These are phyloP conservation scores for Euura saliciscinereae DNA, from an alignment of 1,140 invertebrate species.

Conservation along the genomic window DNA sequence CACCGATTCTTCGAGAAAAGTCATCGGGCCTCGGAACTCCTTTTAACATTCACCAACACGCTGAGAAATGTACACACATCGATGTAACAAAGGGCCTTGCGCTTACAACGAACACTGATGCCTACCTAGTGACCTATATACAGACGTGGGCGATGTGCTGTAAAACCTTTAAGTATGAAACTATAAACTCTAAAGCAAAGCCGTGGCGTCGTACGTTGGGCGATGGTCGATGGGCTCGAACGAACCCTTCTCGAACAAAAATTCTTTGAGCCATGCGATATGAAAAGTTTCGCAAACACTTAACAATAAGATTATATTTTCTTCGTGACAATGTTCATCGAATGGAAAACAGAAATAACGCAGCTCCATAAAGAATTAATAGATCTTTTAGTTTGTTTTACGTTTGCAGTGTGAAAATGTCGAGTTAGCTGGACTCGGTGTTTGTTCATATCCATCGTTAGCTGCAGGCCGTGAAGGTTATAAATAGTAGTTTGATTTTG, in stretches of 20 bases:
- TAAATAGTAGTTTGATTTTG: conserved; percentile 56
- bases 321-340: too few relatives aligned
- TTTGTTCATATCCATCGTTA: conserved; percentile 7
- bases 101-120: conserved; percentile 4
- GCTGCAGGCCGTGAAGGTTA: conserved; percentile 35
- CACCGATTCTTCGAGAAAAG: too few relatives aligned
- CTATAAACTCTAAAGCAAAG: neutral
- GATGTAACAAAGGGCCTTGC: conserved; percentile 27
- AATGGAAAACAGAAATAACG: too few relatives aligned
- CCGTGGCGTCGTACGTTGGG: neutral
- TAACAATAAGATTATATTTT: too few relatives aligned
- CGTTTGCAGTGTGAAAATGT: neutral
- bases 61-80: neutral
- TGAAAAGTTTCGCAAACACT: too few relatives aligned
- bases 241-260: neutral
- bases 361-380: neutral
- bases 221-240: neutral
- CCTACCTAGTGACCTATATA: conserved; percentile 38
- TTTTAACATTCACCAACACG: neutral
- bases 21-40: neutral
- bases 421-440: neutral
- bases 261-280: neutral
- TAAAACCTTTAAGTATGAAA: neutral
- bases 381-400: neutral
- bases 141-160: conserved; percentile 9